Evolutionary conservation across 2,888 invertebrate species (phyloP).

Genomic region (Napeogenes inachia): DNA sequence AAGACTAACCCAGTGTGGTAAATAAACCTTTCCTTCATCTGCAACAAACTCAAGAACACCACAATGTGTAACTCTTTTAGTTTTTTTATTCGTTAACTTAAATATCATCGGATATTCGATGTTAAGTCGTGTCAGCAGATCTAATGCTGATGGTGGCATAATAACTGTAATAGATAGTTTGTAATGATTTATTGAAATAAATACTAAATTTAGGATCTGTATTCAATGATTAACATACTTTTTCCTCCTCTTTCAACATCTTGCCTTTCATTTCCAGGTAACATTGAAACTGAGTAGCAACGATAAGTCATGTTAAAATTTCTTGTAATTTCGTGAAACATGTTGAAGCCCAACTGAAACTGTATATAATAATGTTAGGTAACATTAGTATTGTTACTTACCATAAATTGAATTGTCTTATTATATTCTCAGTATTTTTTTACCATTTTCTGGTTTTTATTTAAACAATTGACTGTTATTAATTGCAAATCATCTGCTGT

Average conservation of each 20-base stretch:
- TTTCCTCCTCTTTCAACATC: constrained; percentile 98
- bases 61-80: constrained; percentile 92
- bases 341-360: constrained; percentile 92
- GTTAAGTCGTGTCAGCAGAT: constrained; percentile 93
- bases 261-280: constrained; percentile 94
- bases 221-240: constrained; percentile 79
- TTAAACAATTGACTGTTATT: constrained; percentile 35
- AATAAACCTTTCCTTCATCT: constrained; percentile 97
- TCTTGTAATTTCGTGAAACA: constrained; percentile 90
- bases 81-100: constrained; percentile 92
- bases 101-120: constrained; percentile 99
- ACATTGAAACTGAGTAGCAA: constrained; percentile 96
- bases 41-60: constrained; percentile 99
- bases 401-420: background rate
- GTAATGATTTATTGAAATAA: constrained; percentile 2
- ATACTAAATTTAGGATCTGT: background rate
- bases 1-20: constrained; percentile 94
- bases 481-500: constrained; percentile 48
- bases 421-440: background rate
- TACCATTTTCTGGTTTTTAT: constrained; percentile 46
- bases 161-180: constrained; percentile 83
- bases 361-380: constrained; percentile 41
- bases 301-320: constrained; percentile 90
- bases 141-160: constrained; percentile 98
- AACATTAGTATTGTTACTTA: background rate